These are phyloP conservation scores for Bombylius discolor DNA, from an alignment of 2,888 invertebrate species.

Conservation along the genomic window DNA sequence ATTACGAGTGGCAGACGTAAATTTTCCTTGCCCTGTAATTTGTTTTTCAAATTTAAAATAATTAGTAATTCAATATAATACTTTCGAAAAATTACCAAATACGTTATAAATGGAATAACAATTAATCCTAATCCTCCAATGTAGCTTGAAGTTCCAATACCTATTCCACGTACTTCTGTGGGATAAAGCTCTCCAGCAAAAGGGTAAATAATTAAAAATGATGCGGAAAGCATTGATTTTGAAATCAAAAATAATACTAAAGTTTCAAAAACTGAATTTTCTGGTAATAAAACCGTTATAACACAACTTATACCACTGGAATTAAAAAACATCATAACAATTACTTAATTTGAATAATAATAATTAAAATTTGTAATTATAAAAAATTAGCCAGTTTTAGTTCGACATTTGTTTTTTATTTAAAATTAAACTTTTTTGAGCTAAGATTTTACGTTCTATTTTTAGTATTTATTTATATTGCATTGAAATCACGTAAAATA, in stretches of 20 bases:
- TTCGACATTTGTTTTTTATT: no score
- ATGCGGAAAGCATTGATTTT: constrained; percentile 80
- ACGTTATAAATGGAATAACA: constrained; percentile 81
- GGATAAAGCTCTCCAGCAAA: constrained; percentile 88
- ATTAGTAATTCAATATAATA: background rate
- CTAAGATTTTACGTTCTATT: no score
- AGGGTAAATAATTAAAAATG: constrained; percentile 83
- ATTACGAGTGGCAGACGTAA: constrained; percentile 70
- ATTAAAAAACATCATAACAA: background rate
- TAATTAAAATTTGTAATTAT: background rate
- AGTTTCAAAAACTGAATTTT: constrained; percentile 61
- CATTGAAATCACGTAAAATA: no score
- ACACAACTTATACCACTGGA: constrained; percentile 73
- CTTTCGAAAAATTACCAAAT: constrained; percentile 49
- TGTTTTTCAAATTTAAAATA: background rate
- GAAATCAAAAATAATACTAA: constrained; percentile 65
- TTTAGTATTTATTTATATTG: no score
- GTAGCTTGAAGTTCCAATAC: constrained; percentile 83
- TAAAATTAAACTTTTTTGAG: no score
- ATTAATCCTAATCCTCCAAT: constrained; percentile 79
- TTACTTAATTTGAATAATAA: background rate
- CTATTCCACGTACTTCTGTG: constrained; percentile 75
- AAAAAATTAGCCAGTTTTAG: background rate
- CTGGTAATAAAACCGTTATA: constrained; percentile 67
- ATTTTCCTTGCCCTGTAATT: constrained; percentile 64